phyloP scores from a whole-genome alignment of 2,888 invertebrate genomes.

The Chironomus riparius region DNA sequence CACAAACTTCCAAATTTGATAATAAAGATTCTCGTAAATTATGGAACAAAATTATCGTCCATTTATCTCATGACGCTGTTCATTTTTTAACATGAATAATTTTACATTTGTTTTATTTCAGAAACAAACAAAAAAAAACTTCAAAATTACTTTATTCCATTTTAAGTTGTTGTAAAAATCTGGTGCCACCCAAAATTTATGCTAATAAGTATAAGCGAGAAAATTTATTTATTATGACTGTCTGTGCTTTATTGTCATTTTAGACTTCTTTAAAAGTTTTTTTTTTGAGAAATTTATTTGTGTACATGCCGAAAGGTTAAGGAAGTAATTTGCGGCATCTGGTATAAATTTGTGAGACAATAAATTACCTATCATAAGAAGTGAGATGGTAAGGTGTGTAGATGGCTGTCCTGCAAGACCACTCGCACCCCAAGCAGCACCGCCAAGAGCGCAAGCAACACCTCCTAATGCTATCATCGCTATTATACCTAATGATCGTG shows the following conservation, averaged over 20 bases:
- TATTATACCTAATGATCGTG: conserved; percentile 29
- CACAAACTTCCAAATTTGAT: too few relatives aligned
- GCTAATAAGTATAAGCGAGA: background rate
- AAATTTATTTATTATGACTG: background rate
- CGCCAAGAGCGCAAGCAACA: conserved; percentile 42
- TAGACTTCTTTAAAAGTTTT: background rate
- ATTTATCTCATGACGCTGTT: too few relatives aligned
- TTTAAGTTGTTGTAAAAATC: background rate
- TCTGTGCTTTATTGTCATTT: background rate
- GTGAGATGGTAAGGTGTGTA: conserved; percentile 41
- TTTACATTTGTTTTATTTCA: background rate
- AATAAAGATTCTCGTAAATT: too few relatives aligned
- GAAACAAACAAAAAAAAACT: background rate
- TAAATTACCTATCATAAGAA: conserved; percentile 42
- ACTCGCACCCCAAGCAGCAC: conserved; percentile 42
- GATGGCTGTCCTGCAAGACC: conserved; percentile 42
- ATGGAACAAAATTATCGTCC: too few relatives aligned
- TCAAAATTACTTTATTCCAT: background rate
- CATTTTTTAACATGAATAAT: too few relatives aligned
- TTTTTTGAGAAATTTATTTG: background rate
- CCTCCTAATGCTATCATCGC: conserved; percentile 35
- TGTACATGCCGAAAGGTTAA: background rate
- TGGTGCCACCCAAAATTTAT: background rate
- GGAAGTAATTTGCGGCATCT: background rate
- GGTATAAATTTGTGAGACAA: background rate